These are phyloP conservation scores for Illadopsis cleaveri DNA, from an alignment of 2,113 vertebrate genomes.

Conservation along the genomic window DNA sequence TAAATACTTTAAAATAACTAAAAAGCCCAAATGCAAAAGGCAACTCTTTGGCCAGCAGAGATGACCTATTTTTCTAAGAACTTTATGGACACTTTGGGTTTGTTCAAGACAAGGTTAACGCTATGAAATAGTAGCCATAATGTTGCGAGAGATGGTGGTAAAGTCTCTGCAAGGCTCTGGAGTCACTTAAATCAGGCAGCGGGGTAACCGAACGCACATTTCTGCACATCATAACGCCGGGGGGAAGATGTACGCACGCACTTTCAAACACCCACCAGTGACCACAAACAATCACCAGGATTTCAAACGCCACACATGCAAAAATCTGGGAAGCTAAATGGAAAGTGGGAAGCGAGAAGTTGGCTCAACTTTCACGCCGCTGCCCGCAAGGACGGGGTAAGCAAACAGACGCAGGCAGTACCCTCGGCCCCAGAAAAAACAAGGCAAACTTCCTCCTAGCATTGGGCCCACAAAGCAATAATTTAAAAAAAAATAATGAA, in stretches of 20 bases:
- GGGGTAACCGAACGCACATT: conserved; percentile 46
- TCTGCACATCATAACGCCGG: conserved; percentile 12
- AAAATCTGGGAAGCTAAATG: conserved; percentile 15
- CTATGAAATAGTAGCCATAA: conserved; percentile 38
- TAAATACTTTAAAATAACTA: conserved; percentile 7
- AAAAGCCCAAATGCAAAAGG: background rate
- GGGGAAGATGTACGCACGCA: background rate
- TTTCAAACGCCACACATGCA: background rate
- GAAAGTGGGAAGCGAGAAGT: background rate
- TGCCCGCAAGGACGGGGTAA: background rate
- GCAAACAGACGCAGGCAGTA: background rate
- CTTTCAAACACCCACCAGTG: conserved; percentile 31
- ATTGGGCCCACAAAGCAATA: background rate
- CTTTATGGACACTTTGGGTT: conserved; percentile 57
- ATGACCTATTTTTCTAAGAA: conserved; percentile 5
- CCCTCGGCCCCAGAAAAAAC: background rate
- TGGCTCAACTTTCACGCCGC: background rate
- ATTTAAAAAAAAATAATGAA: background rate
- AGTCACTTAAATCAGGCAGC: conserved; percentile 39
- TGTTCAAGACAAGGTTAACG: background rate
- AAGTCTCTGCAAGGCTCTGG: conserved; percentile 42
- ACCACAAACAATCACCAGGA: conserved; percentile 36
- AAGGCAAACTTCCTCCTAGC: background rate
- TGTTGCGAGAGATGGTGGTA: background rate
- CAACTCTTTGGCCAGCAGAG: background rate